phyloP scores from a whole-genome alignment of 2,797 vertebrate species.

The Ctenopoma multispine region DNA sequence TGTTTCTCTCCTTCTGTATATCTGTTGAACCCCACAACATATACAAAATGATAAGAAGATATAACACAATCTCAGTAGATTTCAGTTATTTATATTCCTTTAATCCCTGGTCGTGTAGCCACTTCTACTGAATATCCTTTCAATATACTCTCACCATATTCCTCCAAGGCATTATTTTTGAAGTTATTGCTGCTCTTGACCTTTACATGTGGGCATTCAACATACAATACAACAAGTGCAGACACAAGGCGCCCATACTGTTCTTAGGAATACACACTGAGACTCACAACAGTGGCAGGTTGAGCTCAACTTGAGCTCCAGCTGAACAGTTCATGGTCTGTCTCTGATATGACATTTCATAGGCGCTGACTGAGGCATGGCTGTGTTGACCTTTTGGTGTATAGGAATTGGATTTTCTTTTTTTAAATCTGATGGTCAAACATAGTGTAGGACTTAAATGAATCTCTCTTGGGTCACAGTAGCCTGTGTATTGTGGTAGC shows the following conservation, averaged over 20 bases:
- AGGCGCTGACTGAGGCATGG: neutral
- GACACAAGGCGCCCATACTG: neutral
- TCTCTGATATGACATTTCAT: conserved; percentile 48
- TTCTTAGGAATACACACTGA: conserved; percentile 5
- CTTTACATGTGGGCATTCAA: conserved; percentile 42
- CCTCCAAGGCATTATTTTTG: conserved; percentile 44
- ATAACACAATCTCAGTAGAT: conserved; percentile 35
- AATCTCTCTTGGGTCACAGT: neutral
- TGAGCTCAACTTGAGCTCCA: neutral
- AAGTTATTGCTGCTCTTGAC: conserved; percentile 51
- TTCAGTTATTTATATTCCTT: conserved; percentile 28
- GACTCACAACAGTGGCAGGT: conserved; percentile 13
- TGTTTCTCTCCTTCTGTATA: conserved; percentile 17
- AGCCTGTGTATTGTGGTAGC: neutral
- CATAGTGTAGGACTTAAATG: neutral
- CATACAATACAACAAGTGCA: too few species aligned
- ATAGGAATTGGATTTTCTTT: conserved; percentile 35
- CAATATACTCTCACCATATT: conserved; percentile 25
- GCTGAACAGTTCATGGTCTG: conserved; percentile 7
- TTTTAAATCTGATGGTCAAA: conserved; percentile 8
- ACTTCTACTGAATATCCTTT: conserved; percentile 22
- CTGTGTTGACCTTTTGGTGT: conserved; percentile 45
- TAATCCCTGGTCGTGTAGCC: neutral
- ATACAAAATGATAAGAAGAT: neutral
- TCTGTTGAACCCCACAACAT: conserved; percentile 16